Evolutionary conservation across 2,113 vertebrate genomes (phyloP), one percentile per base, ranked within the genome.

Genomic region (Pterophyllum scalare): DNA sequence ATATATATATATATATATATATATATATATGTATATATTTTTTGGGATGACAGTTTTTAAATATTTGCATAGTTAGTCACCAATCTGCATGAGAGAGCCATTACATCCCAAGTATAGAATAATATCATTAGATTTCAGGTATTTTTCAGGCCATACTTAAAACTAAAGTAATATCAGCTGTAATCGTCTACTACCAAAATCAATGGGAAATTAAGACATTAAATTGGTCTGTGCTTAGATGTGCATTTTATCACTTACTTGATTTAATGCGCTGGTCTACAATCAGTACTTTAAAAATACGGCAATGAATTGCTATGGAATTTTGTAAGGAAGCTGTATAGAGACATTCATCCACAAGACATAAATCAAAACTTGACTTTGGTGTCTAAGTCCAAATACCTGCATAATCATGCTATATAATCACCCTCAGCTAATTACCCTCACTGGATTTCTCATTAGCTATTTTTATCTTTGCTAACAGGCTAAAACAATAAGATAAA

Each of bases 31-130:
- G n/a, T n/a, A n/a, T n/a, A n/a, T n/a, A n/a, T n/a, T 89, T 86
- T 93, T 91, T 64, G 59, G 11, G 31, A 80, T 87, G 84, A 88
- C 62, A 88, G 87, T 72, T 52, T 70, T 72, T n/a, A 14, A 54
- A 72, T 46, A 26, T 72, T 72, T 52, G 65, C 24, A 28, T 20
- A 20, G 17, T 72, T 2, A 72, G 17, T 46, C 10, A 28, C 2
- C 26, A 20, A 46, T 52, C 67, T 72, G 15, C 46, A 49, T 70
- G 49, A 20, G 65, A 31, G 65, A 31, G 24, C 3, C 65, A 7
- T 70, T 72, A 7, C 65, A 72, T 14, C 26, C 17, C 26, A 72
- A 72, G 13, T 14, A 43, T 52, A 33, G 17, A 52, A n/a, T 26
- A 72, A 46, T 31, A 52, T 49, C 43, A 72, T 26, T 0, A 52